A percentile compares a stretch with the other conserved stretches of the same genome.
These are phyloP conservation scores for Anguilla megastoma DNA, from an alignment of 2,797 vertebrate species.

Conservation along the genomic window DNA sequence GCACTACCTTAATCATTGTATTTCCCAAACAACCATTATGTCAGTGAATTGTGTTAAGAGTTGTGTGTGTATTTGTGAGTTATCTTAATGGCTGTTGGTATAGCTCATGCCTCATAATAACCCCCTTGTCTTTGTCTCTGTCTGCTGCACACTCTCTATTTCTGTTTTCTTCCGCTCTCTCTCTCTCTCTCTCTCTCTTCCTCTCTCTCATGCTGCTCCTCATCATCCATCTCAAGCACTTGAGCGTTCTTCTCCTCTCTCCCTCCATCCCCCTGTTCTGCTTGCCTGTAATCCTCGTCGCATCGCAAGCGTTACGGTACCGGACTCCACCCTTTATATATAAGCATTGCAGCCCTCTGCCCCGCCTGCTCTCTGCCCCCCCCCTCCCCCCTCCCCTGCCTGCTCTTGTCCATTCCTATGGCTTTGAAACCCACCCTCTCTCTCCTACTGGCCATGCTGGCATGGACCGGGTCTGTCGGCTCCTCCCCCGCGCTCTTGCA, in stretches of 20 bases:
- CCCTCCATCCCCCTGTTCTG: constrained; percentile 31
- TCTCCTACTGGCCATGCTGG: constrained; percentile 77
- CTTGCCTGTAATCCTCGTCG: constrained; percentile 43
- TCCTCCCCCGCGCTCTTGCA: constrained; percentile 87
- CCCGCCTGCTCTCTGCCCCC: constrained; percentile 46
- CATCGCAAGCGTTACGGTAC: constrained; percentile 32
- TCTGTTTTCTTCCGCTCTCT: constrained; percentile 25
- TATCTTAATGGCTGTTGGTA: constrained; percentile 20
- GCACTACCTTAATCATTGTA: constrained; percentile 13
- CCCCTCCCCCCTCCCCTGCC: constrained; percentile 51
- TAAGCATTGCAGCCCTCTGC: constrained; percentile 29
- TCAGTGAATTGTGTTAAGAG: constrained; percentile 20
- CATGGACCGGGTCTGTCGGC: constrained; percentile 78
- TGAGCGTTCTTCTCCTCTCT: constrained; percentile 28
- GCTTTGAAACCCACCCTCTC: constrained; percentile 79
- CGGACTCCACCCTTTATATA: constrained; percentile 28
- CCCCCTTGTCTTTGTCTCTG: constrained; percentile 12
- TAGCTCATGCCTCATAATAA: neutral
- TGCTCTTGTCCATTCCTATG: constrained; percentile 68
- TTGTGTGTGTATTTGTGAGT: constrained; percentile 12
- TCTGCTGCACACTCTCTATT: constrained; percentile 22
- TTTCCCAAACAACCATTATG: constrained; percentile 26
- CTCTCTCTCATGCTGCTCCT: constrained; percentile 17
- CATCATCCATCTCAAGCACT: constrained; percentile 11
- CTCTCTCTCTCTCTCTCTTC: neutral